These are phyloP conservation scores for Theristicus caerulescens DNA, from an alignment of 2,113 vertebrate genomes.

Conservation along the genomic window DNA sequence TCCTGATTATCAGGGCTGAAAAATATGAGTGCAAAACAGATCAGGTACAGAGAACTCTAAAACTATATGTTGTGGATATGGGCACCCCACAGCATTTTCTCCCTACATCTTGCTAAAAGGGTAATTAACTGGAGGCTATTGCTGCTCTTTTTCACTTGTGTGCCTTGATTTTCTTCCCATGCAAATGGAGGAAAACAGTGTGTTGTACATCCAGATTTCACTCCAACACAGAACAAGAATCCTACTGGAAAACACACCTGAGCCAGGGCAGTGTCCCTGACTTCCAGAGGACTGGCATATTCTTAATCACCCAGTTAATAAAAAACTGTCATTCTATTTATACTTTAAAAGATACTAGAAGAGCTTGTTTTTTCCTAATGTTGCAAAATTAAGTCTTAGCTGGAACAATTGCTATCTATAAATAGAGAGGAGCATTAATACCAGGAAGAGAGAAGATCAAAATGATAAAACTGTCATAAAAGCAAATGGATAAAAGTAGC, in stretches of 20 bases:
- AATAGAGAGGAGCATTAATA: not conserved
- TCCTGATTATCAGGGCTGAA: not conserved
- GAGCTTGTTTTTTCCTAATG: not conserved
- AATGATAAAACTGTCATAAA: not conserved
- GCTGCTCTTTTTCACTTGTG: not conserved
- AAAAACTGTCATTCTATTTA: not conserved
- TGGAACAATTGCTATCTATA: not conserved
- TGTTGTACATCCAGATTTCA: not conserved
- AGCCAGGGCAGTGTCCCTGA: not conserved
- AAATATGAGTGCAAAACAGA: not conserved
- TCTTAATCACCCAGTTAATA: not conserved
- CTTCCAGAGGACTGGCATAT: not conserved
- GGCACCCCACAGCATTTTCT: not conserved
- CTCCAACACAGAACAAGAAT: not conserved
- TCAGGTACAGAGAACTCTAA: not conserved
- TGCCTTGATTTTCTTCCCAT: not conserved
- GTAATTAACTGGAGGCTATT: not conserved
- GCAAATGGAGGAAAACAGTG: not conserved
- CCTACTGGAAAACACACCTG: not conserved
- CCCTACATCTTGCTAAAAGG: not conserved
- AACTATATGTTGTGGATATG: not conserved
- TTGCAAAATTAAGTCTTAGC: not conserved
- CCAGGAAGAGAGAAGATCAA: not conserved
- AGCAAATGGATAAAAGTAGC: not conserved
- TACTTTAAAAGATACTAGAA: not conserved